Evolutionary conservation across 2,113 vertebrate species (phyloP), one percentile per base, ranked within the genome.

Genomic region (Gavialis gangeticus): DNA sequence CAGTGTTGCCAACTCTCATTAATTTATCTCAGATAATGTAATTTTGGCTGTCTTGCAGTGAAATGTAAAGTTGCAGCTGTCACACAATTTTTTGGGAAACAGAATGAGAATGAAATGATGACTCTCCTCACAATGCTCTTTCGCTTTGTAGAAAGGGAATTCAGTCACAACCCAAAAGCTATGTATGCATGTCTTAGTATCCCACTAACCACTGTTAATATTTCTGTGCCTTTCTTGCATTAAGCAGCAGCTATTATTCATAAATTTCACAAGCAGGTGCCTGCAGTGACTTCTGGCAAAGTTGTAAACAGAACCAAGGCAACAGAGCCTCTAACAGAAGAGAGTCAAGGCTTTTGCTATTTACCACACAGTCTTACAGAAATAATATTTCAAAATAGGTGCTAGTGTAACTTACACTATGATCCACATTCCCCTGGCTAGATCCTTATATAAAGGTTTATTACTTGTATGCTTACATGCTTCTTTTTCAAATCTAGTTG

Each of bases 151-250:
- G 69, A 95, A 77, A 75, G 89, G 58, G 84, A 89, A 83, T 91
- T 93, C 92, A 94, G 95, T 87, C 87, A 46, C 0, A 56, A 85
- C 94, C 94, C 92, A 91, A 87, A 95, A 94, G 96, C 95, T 95
- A 96, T 93, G 94, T 95, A 92, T 96, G 92, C 92, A 97, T 95
- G 90, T 96, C 95, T 82, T 95, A 96, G 93, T 96, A 94, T 95
- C 95, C 88, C 95, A 95, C 94, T 96, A 96, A 95, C 94, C 96
- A 90, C 95, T 90, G 85, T 96, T 97, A 96, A 95, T 93, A 96
- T 87, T 95, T 83, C 89, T 94, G 84, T 95, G 93, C 84, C 90
- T 87, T 96, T 96, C 94, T 91, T 56, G 24, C 84, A 60, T 58
- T 56, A 73, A 37, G 71, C 34, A 85, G 60, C 30, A 91, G 75